A percentile compares a stretch with the other conserved stretches of the same genome.
Evolutionary conservation across 2,888 invertebrate species (phyloP).

Genomic region (Sarcophaga carnaria): DNA sequence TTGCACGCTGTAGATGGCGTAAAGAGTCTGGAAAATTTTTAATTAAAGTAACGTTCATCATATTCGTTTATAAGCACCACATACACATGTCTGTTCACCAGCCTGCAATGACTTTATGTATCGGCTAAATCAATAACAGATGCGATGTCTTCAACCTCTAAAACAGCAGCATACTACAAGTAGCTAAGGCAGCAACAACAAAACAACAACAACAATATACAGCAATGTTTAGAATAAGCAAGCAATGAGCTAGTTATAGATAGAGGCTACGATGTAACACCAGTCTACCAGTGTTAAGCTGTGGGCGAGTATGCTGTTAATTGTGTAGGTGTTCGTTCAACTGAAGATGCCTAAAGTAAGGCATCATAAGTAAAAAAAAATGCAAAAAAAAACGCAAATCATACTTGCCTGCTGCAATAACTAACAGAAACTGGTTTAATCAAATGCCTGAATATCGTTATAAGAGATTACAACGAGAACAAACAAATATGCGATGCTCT

Average conservation of each 20-base stretch:
- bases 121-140: not conserved
- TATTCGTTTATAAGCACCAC: slow-evolving; percentile 7
- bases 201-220: not conserved
- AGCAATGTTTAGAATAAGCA: not conserved
- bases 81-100: slow-evolving; percentile 21
- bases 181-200: not conserved
- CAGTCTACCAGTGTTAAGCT: slow-evolving; percentile 51
- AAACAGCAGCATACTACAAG: not conserved
- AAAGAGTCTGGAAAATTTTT: slow-evolving; percentile 43
- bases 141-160: not conserved
- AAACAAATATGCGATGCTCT: slow-evolving; percentile 1
- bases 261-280: slow-evolving; percentile 58
- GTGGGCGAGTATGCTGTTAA: slow-evolving; percentile 64
- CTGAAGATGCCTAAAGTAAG: slow-evolving; percentile 66
- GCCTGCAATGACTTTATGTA: slow-evolving; percentile 12
- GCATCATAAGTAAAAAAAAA: slow-evolving; percentile 34
- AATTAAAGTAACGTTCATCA: slow-evolving; percentile 64
- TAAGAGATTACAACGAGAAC: not conserved
- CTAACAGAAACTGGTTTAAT: slow-evolving; percentile 62
- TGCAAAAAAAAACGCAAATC: not conserved
- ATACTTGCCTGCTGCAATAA: no score
- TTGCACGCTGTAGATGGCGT: slow-evolving; percentile 11
- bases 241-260: slow-evolving; percentile 40
- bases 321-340: slow-evolving; percentile 68
- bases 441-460: slow-evolving; percentile 29